These are phyloP conservation scores for Drosophila malerkotliana DNA, from an alignment of 1,140 invertebrate species.

Conservation along the genomic window DNA sequence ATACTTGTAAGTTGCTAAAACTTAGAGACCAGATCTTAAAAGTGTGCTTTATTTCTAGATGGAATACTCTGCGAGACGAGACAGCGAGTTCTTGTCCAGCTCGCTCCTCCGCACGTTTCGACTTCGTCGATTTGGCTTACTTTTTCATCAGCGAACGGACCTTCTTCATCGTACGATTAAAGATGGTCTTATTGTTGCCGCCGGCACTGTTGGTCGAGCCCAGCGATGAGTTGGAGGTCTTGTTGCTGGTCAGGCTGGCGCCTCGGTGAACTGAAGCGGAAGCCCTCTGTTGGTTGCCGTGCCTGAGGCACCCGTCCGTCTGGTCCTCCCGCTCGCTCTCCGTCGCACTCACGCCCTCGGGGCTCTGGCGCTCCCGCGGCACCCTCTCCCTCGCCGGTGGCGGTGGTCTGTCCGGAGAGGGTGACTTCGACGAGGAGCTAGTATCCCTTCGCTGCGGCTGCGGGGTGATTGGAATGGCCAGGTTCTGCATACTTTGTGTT, in stretches of 20 bases:
- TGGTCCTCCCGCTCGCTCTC: constrained; percentile 78
- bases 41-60: constrained; percentile 11
- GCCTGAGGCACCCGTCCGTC: constrained; percentile 25
- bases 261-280: constrained; percentile 78
- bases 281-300: constrained; percentile 68
- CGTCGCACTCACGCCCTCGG: constrained; percentile 78
- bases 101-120: constrained; percentile 33
- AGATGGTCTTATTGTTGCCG: constrained; percentile 85
- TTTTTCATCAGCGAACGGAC: constrained; percentile 88
- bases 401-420: constrained; percentile 53
- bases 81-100: constrained; percentile 27
- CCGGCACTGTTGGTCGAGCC: constrained; percentile 68
- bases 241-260: constrained; percentile 71
- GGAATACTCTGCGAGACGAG: constrained; percentile 30
- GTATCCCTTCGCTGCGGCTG: constrained; percentile 65
- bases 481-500: constrained; percentile 84
- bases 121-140: constrained; percentile 75
- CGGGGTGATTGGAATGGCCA: constrained; percentile 69
- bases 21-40: constrained; percentile 20
- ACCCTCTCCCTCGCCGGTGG: constrained; percentile 13
- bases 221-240: constrained; percentile 71
- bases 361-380: constrained; percentile 61
- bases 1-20: neutral
- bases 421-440: constrained; percentile 65
- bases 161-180: constrained; percentile 89